Conservation (phyloP, 1,140 invertebrate species). For the Hyles vespertilio region DNA sequence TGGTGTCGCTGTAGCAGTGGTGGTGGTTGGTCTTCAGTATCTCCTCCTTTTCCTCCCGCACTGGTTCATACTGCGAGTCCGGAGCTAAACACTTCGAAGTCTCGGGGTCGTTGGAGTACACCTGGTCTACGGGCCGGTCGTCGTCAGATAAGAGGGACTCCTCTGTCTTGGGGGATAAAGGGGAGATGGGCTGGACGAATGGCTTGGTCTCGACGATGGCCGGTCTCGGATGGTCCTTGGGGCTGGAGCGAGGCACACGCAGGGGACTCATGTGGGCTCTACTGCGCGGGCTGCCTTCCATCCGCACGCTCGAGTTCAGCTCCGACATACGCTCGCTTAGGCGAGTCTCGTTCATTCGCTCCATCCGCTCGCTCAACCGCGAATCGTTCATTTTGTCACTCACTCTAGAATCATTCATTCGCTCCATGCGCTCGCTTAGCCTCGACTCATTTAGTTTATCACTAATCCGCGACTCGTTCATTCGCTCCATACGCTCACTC, state of each 20-base stretch:
- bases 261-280: slow-evolving; percentile 51
- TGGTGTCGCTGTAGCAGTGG: slow-evolving; percentile 72
- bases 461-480: slow-evolving; percentile 18
- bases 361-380: slow-evolving; percentile 21
- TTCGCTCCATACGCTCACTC: slow-evolving; percentile 15
- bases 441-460: slow-evolving; percentile 32
- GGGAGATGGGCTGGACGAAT: slow-evolving; percentile 41
- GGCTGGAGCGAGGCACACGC: slow-evolving; percentile 46
- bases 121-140: slow-evolving; percentile 40
- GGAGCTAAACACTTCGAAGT: slow-evolving; percentile 60
- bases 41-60: slow-evolving; percentile 53
- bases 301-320: slow-evolving; percentile 52
- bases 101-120: slow-evolving; percentile 58
- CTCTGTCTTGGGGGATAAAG: slow-evolving; percentile 62
- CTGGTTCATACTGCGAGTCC: slow-evolving; percentile 67
- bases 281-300: slow-evolving; percentile 57
- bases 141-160: slow-evolving; percentile 63
- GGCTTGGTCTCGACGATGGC: slow-evolving; percentile 37
- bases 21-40: slow-evolving; percentile 58
- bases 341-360: slow-evolving; percentile 35
- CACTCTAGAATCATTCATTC: slow-evolving; percentile 30
- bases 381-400: slow-evolving; percentile 25
- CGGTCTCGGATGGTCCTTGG: slow-evolving; percentile 52
- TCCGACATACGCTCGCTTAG: slow-evolving; percentile 39
- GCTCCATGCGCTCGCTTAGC: slow-evolving; percentile 14